Base-by-base conservation (phyloP, 2,888 invertebrate species). In the Thysanoteuthis rhombus region DNA sequence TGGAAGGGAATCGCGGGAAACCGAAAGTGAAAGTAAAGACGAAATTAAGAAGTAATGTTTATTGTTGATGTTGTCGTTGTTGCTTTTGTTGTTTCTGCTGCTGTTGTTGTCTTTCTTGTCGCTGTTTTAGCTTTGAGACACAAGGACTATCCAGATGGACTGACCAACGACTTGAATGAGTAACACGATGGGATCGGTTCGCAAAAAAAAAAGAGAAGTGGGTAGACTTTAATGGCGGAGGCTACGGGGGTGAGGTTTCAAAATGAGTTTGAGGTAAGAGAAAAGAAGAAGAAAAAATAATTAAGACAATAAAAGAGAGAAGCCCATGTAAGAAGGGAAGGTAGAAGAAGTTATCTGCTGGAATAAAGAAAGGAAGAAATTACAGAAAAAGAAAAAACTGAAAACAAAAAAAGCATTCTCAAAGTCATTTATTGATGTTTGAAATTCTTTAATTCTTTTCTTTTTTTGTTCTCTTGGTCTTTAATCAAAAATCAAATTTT, bases 21-120 rank as follows among this genome's bases (percentile, higher is more conserved):
- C 52, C 52, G 52, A 52, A n/a, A 75, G 75, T 75, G 75, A 75
- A 75, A n/a, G 75, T 16, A 10, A 52, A 75, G 12, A n/a, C 16
- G 1, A n/a, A 75, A 75, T 75, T 75, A n/a, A n/a, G n/a, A 75
- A n/a, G 75, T n/a, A n/a, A 75, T 75, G 75, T 75, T 75, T 75
- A 75, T 75, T 75, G 75, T 75, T 75, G 75, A 75, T 75, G 75
- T 75, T 75, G n/a, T 75, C 75, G 75, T 75, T 75, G 75, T n/a
- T 75, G 75, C 75, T 75, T n/a, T 75, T 75, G 75, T n/a, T 75
- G 75, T n/a, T 10, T 4, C 16, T 75, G 75, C 75, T 75, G n/a
- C 75, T n/a, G 75, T n/a, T 75, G 75, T 75, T 75, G n/a, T n/a
- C 75, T 75, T 75, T 75, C 75, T 75, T n/a, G 75, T n/a, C 75